Base-by-base conservation (phyloP, 2,113 vertebrate genomes). In the Mormoops blainvillei region DNA sequence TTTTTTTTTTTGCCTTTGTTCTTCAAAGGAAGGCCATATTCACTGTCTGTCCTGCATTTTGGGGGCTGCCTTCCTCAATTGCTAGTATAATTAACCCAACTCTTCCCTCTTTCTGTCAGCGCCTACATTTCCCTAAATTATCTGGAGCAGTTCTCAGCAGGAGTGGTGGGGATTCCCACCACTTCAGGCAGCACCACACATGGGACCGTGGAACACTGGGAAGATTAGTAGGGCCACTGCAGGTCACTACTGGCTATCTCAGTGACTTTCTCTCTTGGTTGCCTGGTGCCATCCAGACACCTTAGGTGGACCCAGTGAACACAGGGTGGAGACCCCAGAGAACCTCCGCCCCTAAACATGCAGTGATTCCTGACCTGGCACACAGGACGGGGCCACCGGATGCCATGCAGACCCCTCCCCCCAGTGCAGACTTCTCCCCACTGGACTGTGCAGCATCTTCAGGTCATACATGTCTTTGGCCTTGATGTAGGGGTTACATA, bases 1-100 rank as follows among this genome's bases (percentile, higher is more conserved):
- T 48, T 24, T 15, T 63, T 63, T 13, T 81, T 96, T 97, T 68
- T 94, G 81, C 96, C 65, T 97, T 94, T 96, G 85, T 94, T 96
- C 96, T 96, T 96, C 95, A 94, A 91, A 97, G 86, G 65, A 63
- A 96, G 91, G 63, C 88, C 38, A 1, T 50, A 5, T 48, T 70
- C 48, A 31, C 54, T 41, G 92, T 88, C 84, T 43, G 50, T 15
- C 96, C 89, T 84, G n/a, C 63, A 22, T 96, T 68, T 68, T 86
- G 74, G 88, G 26, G n/a, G 76, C 68, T 61, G 48, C 58, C 61
- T 94, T 65, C 56, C 56, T 81, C 63, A 19, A 45, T 61, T 24
- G 26, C 58, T n/a, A 2, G 48, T 67, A n/a, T 36, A 76, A 87
- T 87, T 80, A 95, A 31, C 93, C 84, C 43, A 1, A 16, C 31